Conservation (phyloP, 2,888 invertebrate genomes). For the Altica lythri region DNA sequence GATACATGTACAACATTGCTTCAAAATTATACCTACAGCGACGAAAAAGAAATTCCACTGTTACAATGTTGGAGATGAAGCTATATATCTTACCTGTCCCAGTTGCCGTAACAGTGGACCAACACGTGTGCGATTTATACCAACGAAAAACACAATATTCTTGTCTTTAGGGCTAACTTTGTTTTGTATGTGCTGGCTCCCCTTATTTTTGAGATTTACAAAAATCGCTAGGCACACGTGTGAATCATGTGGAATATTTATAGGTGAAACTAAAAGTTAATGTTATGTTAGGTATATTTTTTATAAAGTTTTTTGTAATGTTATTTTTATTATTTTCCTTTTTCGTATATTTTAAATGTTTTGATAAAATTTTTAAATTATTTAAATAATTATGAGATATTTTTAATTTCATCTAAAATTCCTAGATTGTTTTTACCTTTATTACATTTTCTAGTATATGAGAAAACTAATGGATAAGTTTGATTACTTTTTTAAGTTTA, state of each 20-base stretch:
- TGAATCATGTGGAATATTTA: background rate
- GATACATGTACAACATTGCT: no score
- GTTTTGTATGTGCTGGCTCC: background rate
- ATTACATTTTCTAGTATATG: no score
- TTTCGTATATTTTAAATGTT: no score
- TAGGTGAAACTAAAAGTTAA: background rate
- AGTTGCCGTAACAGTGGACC: background rate
- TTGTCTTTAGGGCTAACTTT: background rate
- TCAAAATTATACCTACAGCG: background rate
- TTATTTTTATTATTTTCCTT: no score
- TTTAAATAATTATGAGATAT: no score
- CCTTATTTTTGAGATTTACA: background rate
- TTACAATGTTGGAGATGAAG: conserved; percentile 1
- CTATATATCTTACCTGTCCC: background rate
- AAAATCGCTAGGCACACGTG: background rate
- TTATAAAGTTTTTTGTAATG: no score
- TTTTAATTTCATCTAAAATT: no score
- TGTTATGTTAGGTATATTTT: no score
- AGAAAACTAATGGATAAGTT: no score
- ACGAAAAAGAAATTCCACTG: background rate
- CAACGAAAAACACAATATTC: background rate
- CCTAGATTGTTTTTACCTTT: no score
- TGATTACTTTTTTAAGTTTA: no score
- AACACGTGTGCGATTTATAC: background rate
- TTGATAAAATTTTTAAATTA: no score